Evolutionary conservation across 2,113 vertebrate genomes (phyloP), one percentile per base, ranked within the genome.

Genomic region (Oryzias javanicus): DNA sequence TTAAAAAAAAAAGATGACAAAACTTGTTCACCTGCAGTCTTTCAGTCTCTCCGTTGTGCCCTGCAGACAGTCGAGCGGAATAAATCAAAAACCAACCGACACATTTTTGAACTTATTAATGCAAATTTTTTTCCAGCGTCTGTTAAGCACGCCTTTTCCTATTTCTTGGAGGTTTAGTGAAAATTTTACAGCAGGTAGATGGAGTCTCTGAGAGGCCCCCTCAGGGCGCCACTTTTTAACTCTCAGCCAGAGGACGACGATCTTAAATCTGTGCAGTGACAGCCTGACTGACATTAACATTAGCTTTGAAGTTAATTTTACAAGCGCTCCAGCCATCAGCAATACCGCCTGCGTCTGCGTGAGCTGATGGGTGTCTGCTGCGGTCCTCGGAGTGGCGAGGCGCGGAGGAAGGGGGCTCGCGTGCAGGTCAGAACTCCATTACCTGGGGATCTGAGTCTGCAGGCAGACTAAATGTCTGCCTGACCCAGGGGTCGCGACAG

Each of bases 221-320:
- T 55, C 27, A 25, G 54, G 59, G 35, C 35, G 61, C 64, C 18
- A 42, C 46, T 59, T 53, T 63, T 1, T 55, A 48, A n/a, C 69
- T 58, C 54, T 73, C 52, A 45, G 59, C 54, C 42, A 0, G 24
- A 61, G 66, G 64, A 71, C 8, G 66, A 47, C 18, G 20, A 46
- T 69, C 59, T 57, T 16, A 57, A 79, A 80, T 60, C 60, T 67
- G 4, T 4, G 35, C 51, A 1, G 29, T 6, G 51, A 56, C 60
- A 65, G 55, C 60, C 49, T 52, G 72, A 70, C 49, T 0, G 4
- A 14, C 35, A 35, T 2, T 55, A 6, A 8, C 42, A 50, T 78
- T 68, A 58, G 59, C 72, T 82, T 76, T 82, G 67, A 77, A 80
- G 79, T 72, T 61, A 60, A 76, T 74, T 64, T 84, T 72, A 84